phyloP scores from a whole-genome alignment of 2,113 vertebrate species.

The Rhinolophus ferrumequinum region DNA sequence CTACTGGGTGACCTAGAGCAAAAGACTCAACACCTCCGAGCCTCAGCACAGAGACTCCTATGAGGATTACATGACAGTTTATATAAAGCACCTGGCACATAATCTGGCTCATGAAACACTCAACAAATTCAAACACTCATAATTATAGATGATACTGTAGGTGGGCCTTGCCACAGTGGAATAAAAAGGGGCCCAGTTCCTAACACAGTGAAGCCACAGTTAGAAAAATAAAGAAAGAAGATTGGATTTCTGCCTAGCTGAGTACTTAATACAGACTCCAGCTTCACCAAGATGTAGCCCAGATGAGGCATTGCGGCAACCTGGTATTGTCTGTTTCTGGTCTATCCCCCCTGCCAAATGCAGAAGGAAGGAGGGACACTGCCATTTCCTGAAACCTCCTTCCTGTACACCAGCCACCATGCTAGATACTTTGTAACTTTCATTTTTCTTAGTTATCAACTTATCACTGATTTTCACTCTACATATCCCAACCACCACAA shows the following conservation, averaged over 20 bases:
- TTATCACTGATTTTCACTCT: not conserved
- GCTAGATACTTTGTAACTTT: not conserved
- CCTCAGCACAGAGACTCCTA: not conserved
- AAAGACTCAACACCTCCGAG: not conserved
- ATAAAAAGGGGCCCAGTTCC: not conserved
- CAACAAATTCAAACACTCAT: not conserved
- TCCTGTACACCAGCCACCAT: not conserved
- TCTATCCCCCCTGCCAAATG: not conserved
- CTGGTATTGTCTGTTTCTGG: not conserved
- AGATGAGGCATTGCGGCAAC: not conserved
- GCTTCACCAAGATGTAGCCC: accelerated
- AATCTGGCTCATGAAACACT: not conserved
- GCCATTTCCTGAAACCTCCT: not conserved
- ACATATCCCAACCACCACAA: not conserved
- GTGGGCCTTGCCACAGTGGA: not conserved
- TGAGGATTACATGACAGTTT: not conserved
- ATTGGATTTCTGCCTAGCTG: not conserved
- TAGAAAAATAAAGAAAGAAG: not conserved
- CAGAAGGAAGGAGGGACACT: not conserved
- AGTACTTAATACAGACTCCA: not conserved
- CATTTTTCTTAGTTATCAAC: not conserved
- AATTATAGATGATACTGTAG: not conserved
- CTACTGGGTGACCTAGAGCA: not conserved
- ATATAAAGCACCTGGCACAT: not conserved
- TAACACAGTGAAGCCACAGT: not conserved